Evolutionary conservation across 2,113 vertebrate species (phyloP).

Genomic region (Fulica atra): DNA sequence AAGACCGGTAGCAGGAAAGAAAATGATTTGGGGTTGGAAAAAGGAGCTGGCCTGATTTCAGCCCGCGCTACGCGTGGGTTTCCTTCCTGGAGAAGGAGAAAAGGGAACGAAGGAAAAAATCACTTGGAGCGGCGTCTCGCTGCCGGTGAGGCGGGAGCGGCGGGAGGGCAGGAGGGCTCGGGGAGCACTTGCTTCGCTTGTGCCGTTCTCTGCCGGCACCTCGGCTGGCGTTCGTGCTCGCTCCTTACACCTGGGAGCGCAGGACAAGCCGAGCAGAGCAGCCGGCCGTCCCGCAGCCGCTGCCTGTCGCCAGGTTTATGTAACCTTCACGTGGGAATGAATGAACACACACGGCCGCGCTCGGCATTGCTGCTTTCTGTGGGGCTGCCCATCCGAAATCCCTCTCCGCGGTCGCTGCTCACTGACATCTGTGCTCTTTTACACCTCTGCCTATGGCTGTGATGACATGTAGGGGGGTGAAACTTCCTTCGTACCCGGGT

Average conservation of each 20-base stretch:
- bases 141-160: neutral
- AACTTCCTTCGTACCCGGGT: neutral
- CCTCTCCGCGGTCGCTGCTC: neutral
- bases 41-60: neutral
- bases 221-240: neutral
- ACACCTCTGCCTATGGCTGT: neutral
- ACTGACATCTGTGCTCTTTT: neutral
- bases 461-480: neutral
- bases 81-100: neutral
- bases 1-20: neutral
- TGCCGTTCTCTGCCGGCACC: neutral
- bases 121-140: neutral
- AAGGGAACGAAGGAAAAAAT: neutral
- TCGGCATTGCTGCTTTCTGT: neutral
- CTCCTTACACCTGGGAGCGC: neutral
- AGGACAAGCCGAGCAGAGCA: neutral
- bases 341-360: constrained; percentile 1
- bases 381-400: neutral
- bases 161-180: neutral
- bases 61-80: neutral
- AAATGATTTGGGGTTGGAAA: neutral
- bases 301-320: neutral
- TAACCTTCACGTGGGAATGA: constrained; percentile 57
- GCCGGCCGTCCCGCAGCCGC: neutral
- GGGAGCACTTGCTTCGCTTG: neutral